A percentile compares a stretch with the other conserved stretches of the same genome.
phyloP scores from a whole-genome alignment of 2,113 vertebrate genomes.

The Toxotes chatareus region DNA sequence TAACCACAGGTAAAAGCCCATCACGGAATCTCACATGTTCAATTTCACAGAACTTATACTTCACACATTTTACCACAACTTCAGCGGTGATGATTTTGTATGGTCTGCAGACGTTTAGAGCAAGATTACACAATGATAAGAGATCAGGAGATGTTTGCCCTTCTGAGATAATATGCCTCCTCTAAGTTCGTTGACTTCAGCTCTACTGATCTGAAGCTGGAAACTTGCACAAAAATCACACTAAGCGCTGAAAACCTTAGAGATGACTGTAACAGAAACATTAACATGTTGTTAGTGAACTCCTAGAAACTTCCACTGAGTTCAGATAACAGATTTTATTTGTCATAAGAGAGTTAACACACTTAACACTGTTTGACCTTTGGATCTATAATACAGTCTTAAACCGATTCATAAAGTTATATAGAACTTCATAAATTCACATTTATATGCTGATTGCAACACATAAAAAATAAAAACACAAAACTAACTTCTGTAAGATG shows the following conservation, averaged over 20 bases:
- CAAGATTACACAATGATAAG: slow-evolving; percentile 13
- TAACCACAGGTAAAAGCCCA: slow-evolving; percentile 16
- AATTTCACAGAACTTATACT: slow-evolving; percentile 8
- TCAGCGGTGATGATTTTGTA: slow-evolving; percentile 28
- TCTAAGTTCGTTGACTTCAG: neutral
- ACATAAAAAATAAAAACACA: neutral
- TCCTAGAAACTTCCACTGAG: neutral
- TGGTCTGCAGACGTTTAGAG: slow-evolving; percentile 7
- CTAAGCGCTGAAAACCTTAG: neutral
- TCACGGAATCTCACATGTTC: slow-evolving; percentile 24
- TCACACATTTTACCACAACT: slow-evolving; percentile 18
- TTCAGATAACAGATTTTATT: slow-evolving; percentile 39
- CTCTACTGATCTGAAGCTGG: neutral
- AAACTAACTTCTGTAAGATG: neutral
- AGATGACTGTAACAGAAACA: neutral
- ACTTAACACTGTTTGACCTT: slow-evolving; percentile 39
- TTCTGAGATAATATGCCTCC: slow-evolving; percentile 9
- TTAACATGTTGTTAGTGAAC: neutral
- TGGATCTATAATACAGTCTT: slow-evolving; percentile 15
- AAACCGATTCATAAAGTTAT: slow-evolving; percentile 4
- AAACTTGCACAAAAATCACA: slow-evolving; percentile 13
- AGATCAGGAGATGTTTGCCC: slow-evolving; percentile 23
- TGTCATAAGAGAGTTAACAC: slow-evolving; percentile 36
- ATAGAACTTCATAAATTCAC: neutral
- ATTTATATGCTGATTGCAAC: neutral